Evolutionary conservation across 2,113 vertebrate species (phyloP).

Genomic region (Ptilorrhoa leucosticta): DNA sequence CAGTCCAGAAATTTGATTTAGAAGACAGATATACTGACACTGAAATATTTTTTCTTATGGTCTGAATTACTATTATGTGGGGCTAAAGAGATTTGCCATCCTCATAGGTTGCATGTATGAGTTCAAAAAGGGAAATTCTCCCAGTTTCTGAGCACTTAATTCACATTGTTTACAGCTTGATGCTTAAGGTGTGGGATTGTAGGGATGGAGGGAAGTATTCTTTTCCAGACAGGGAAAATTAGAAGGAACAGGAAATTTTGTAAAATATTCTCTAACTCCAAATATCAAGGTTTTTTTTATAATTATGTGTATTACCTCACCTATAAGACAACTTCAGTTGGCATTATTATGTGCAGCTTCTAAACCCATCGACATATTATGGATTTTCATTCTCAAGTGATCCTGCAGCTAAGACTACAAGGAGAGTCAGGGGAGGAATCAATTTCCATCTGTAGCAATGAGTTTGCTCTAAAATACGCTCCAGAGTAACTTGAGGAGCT

Average conservation of each 20-base stretch:
- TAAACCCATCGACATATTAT: not conserved
- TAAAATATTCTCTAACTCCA: not conserved
- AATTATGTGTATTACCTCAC: not conserved
- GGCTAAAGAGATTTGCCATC: not conserved
- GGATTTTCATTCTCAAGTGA: not conserved
- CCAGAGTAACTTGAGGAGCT: not conserved
- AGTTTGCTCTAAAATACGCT: not conserved
- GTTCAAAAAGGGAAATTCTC: not conserved
- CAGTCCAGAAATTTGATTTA: not conserved
- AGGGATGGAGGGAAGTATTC: not conserved
- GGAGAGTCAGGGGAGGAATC: not conserved
- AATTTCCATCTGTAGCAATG: not conserved
- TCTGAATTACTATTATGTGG: not conserved
- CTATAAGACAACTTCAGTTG: not conserved
- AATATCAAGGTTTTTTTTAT: accelerated
- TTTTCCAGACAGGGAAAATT: not conserved
- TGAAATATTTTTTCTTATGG: not conserved
- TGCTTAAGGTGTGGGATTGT: not conserved
- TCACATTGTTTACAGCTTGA: not conserved
- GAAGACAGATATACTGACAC: not conserved
- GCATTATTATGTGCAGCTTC: not conserved
- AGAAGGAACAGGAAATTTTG: not conserved
- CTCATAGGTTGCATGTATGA: not conserved
- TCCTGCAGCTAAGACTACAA: not conserved
- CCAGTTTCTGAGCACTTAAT: not conserved